phyloP scores from a whole-genome alignment of 1,140 invertebrate genomes.

The Conus betulinus region DNA sequence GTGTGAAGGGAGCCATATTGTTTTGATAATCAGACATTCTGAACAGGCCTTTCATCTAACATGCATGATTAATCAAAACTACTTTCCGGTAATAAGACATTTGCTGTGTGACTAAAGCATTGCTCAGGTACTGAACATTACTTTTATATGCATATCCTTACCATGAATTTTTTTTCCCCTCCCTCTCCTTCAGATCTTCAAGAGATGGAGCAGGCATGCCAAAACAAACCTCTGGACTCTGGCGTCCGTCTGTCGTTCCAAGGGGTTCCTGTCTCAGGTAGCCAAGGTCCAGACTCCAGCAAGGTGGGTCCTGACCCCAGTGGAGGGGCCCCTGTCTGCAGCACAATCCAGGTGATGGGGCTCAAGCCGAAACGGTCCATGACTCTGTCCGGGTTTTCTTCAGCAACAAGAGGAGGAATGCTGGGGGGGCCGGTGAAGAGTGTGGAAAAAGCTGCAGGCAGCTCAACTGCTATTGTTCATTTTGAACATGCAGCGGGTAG shows the following conservation, averaged over 20 bases:
- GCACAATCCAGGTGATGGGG: background rate
- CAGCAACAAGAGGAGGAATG: conserved; percentile 27
- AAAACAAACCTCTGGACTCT: background rate
- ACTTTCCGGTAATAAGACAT: no score
- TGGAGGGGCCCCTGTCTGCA: background rate
- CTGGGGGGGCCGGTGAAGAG: background rate
- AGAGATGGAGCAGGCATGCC: background rate
- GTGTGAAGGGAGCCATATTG: no score
- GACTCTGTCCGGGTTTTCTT: background rate
- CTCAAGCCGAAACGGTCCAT: background rate
- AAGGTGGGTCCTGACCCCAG: background rate
- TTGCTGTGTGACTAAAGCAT: no score
- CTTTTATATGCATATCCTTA: background rate
- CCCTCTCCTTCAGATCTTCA: background rate
- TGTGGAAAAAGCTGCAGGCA: background rate
- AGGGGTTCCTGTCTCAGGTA: background rate
- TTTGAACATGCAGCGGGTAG: conserved; percentile 4
- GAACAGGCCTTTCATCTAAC: no score
- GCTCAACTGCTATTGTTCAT: conserved; percentile 14
- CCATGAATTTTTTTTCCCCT: background rate
- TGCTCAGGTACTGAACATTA: background rate
- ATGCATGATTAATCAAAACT: no score
- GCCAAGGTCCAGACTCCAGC: background rate
- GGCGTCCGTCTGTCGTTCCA: background rate
- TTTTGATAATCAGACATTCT: no score